Base-by-base conservation (phyloP, 1,140 invertebrate genomes). In the Xylocopa sonorina region DNA sequence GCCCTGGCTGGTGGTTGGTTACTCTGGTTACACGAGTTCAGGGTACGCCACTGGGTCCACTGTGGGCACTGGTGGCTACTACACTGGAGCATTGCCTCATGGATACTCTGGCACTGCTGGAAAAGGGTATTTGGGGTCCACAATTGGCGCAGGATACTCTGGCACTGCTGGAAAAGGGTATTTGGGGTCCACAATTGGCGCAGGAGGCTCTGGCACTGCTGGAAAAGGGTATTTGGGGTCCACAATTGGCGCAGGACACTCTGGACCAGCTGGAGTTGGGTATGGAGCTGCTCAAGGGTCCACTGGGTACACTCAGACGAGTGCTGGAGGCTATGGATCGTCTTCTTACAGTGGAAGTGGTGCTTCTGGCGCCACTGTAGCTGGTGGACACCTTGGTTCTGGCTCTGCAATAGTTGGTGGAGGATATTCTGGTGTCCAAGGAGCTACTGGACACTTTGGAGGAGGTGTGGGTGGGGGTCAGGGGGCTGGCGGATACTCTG, bases 1-100 rank as follows among this genome's bases (percentile, higher is more conserved):
- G 97, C 95, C 96, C 0, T 97, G 96, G 96, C 88, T 96, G 53
- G 96, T 97, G 7, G 94, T 95, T 0, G 94, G 93, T 57, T 97
- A 96, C 87, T 94, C 94, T 4, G 93, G 79, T 21, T 84, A 88
- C 5, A 41, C 66, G 14, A 78, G 69, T 18, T 51, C 72, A 0
- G 75, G 67, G 34, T 86, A 85, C 41, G 50, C 71, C 10, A 43
- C 67, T 27, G 51, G 48, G 43, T 32, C 43, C 29, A 41, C 29
- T 18, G 27, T 51, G 24, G 27, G 64, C 14, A 38, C 67, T 62
- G 80, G 43, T 29, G 78, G 79, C 41, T 76, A 81, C 29, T 78
- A 69, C 5, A 77, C 80, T 1, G 86, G 76, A 27, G 64, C 32
- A 16, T 32, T 60, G 50, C 51, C 63, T n/a, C 34, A 85, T 34